Base-by-base conservation (phyloP, 2,888 invertebrate species). In the Cryptops parisi region DNA sequence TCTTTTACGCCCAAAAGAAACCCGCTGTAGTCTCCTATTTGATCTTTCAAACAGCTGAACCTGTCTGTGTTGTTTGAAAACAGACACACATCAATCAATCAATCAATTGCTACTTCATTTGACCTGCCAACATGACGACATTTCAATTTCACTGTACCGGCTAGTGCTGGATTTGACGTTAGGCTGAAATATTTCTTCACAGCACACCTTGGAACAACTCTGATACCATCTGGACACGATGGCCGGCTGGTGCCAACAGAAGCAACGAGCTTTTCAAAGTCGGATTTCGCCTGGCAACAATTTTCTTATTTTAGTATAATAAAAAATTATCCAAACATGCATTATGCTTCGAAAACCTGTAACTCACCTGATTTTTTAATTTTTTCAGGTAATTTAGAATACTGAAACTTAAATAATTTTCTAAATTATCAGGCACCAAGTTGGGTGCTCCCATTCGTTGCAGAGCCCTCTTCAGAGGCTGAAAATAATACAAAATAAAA, bases 341-440 rank as follows among this genome's bases (percentile, higher is more conserved):
- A 6, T 12, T 45, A 45, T 12, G 46, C 17, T 22, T n/a, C n/a
- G n/a, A 22, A 47, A 22, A 17, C 2, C 15, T 25, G 17, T 3
- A 23, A 33, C 38, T 57, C 38, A 90, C 93, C 68, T 88, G 85
- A 69, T 89, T 91, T 73, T 97, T 97, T 62, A 96, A 76, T 68
- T 91, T 82, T 71, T 94, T 96, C 65, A 98, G 74, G 70, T 96
- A 93, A 70, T 90, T 91, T 57, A 90, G 78, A 44, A 97, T 90
- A 56, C 86, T 85, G 68, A 87, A 93, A 65, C 89, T 91, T 55
- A 96, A 76, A 58, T 86, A 86, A 68, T 86, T 93, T 67, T 97
- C 94, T 66, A 87, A 79, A 60, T 81, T 84, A 65, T 98, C 97
- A 0, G 94, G 90, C 55, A 96, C 79, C 60, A 93, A 74, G 59